Percentiles rank a stretch among this genome's conserved stretches.
phyloP scores from a whole-genome alignment of 2,888 invertebrate species.

The Spisula subtruncata region DNA sequence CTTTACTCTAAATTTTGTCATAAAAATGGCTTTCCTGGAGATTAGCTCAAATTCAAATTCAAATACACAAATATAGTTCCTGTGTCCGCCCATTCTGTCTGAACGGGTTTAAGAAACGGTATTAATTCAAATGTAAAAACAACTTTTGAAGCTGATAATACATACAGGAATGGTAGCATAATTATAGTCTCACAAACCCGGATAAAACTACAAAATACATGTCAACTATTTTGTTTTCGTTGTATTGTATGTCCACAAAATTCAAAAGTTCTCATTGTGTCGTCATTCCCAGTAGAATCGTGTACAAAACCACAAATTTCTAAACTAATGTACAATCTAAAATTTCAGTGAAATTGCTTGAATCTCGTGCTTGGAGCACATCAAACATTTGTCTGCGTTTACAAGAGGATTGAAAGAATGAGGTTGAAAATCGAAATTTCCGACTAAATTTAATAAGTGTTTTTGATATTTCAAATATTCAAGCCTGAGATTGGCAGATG shows the following conservation, averaged over 20 bases:
- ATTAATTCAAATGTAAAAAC: too few species aligned
- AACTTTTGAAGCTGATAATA: too few species aligned
- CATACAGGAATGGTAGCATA: too few species aligned
- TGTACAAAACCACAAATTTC: background rate
- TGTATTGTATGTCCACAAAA: background rate
- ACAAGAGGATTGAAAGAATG: background rate
- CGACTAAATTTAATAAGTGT: slow-evolving; percentile 16
- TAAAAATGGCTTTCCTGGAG: too few species aligned
- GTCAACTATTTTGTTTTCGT: background rate
- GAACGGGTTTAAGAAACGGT: too few species aligned
- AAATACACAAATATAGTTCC: too few species aligned
- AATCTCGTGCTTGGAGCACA: background rate
- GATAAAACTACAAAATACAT: background rate
- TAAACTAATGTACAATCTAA: slow-evolving; percentile 9
- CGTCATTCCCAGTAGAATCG: background rate
- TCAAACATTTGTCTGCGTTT: slow-evolving; percentile 1
- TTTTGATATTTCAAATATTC: slow-evolving; percentile 27
- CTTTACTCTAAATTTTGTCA: too few species aligned
- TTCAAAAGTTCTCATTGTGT: background rate
- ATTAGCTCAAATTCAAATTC: too few species aligned
- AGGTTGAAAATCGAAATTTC: slow-evolving; percentile 19
- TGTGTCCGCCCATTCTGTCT: too few species aligned
- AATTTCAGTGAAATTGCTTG: background rate
- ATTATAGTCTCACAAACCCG: too few species aligned
- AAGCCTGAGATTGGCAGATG: background rate